A percentile compares a stretch with the other conserved stretches of the same genome.
These are phyloP conservation scores for Hyaena hyaena DNA, from an alignment of 2,113 vertebrate genomes.

Conservation along the genomic window DNA sequence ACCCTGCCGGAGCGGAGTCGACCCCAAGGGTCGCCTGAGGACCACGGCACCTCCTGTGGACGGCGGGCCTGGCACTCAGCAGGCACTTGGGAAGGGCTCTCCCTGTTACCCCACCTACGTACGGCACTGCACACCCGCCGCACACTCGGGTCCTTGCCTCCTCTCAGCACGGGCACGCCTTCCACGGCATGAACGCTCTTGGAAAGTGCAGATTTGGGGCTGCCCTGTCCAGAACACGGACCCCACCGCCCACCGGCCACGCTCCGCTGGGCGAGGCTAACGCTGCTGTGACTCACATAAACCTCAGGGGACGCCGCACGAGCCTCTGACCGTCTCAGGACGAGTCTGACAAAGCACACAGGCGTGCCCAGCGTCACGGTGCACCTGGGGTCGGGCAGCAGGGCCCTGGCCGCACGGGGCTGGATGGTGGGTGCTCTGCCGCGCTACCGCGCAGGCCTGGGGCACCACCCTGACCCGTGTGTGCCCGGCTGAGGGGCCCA, in stretches of 20 bases:
- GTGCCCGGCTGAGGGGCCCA: background rate
- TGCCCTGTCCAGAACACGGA: too few species aligned
- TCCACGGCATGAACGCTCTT: too few species aligned
- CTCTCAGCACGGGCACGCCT: too few species aligned
- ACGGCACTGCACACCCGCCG: rapidly evolving
- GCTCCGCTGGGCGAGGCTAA: background rate
- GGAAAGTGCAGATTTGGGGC: too few species aligned
- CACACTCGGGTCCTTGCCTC: background rate
- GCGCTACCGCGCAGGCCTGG: background rate
- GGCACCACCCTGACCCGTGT: background rate
- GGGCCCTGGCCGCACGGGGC: too few species aligned
- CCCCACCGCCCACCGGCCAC: too few species aligned
- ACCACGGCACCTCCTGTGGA: background rate
- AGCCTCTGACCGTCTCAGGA: background rate
- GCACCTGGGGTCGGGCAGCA: background rate
- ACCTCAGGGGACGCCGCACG: background rate
- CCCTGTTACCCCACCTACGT: rapidly evolving
- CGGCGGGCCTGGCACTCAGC: rapidly evolving
- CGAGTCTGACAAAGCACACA: background rate
- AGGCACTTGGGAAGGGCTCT: background rate
- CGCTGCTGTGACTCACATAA: background rate
- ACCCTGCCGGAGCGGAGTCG: background rate
- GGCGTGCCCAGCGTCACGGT: background rate
- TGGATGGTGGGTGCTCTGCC: background rate
- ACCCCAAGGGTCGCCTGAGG: background rate